Evolutionary conservation across 2,113 vertebrate genomes (phyloP).

Genomic region (Acanthochromis polyacanthus): DNA sequence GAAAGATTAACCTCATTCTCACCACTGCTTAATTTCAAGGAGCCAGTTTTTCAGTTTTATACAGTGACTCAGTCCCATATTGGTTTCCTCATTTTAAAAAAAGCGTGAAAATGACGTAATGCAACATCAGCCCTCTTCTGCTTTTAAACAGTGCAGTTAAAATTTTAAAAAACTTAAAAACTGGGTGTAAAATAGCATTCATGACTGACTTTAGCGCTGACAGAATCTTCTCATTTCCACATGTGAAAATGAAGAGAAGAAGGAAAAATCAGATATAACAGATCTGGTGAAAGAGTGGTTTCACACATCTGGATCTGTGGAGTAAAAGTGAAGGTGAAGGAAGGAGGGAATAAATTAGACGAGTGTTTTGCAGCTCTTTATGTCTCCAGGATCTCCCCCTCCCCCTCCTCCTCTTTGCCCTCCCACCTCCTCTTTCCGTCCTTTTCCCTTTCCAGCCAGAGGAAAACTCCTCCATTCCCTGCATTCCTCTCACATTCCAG

Average conservation of each 20-base stretch:
- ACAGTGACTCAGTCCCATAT: not conserved
- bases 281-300: slow-evolving; percentile 26
- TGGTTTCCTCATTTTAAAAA: slow-evolving; percentile 17
- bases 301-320: slow-evolving; percentile 52
- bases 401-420: slow-evolving; percentile 4
- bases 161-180: slow-evolving; percentile 13
- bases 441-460: slow-evolving; percentile 66
- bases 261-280: not conserved
- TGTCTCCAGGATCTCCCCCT: slow-evolving; percentile 60
- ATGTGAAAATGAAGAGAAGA: not conserved
- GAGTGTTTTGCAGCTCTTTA: slow-evolving; percentile 58
- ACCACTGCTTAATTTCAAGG: slow-evolving; percentile 11
- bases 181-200: not conserved
- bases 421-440: slow-evolving; percentile 27
- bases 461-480: slow-evolving; percentile 82
- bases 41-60: not conserved
- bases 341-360: slow-evolving; percentile 54
- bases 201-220: not conserved
- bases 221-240: not conserved
- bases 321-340: slow-evolving; percentile 51
- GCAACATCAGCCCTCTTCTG: not conserved
- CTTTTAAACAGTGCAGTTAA: slow-evolving; percentile 9
- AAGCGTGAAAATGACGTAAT: not conserved
- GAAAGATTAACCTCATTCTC: slow-evolving; percentile 20
- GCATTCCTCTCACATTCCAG: slow-evolving; percentile 83